Percentiles rank a stretch among this genome's conserved stretches.
These are phyloP conservation scores for Sardina pilchardus DNA, from an alignment of 2,113 vertebrate genomes.

Conservation along the genomic window DNA sequence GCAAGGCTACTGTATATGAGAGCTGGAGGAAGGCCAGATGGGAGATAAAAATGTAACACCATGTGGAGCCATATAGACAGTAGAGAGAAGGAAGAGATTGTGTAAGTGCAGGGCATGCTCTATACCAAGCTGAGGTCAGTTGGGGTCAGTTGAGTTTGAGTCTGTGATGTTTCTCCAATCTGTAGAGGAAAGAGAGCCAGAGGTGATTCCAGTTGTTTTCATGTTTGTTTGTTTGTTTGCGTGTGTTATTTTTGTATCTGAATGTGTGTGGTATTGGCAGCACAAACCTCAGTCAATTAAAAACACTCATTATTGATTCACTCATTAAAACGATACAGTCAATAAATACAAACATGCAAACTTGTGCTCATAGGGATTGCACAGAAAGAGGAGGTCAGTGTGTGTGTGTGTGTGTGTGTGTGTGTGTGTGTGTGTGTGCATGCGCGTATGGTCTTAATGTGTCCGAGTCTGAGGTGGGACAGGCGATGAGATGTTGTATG, in stretches of 20 bases:
- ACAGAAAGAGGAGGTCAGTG: too few species aligned
- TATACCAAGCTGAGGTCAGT: neutral
- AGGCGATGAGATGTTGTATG: neutral
- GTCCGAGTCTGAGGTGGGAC: conserved; percentile 19
- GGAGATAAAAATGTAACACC: neutral
- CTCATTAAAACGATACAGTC: too few species aligned
- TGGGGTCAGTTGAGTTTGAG: neutral
- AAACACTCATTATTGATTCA: too few species aligned
- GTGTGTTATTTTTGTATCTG: neutral
- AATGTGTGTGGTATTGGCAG: neutral
- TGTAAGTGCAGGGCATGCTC: neutral
- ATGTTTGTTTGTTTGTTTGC: neutral
- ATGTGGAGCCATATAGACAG: neutral
- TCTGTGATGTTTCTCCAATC: too few species aligned
- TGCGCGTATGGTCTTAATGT: neutral
- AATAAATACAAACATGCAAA: too few species aligned
- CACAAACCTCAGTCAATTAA: too few species aligned
- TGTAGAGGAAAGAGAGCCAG: too few species aligned
- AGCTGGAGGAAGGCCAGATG: neutral
- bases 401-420: neutral
- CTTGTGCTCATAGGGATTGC: too few species aligned
- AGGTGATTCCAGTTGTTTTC: too few species aligned
- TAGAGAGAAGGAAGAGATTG: neutral
- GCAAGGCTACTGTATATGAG: neutral
- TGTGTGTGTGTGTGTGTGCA: conserved; percentile 2